Conservation (phyloP, 2,888 invertebrate species). For the Bombylius major region DNA sequence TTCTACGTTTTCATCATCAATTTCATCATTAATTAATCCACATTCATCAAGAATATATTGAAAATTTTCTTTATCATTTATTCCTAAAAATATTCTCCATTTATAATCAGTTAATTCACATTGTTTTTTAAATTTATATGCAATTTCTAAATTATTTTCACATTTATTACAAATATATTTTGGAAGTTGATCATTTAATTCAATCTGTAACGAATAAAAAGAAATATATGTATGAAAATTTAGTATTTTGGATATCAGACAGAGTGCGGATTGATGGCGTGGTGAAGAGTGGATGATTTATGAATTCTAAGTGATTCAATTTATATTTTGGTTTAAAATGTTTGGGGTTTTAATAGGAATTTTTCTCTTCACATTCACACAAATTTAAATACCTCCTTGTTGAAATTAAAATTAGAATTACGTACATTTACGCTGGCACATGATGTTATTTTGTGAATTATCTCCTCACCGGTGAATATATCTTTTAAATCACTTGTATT, state of each 20-base stretch:
- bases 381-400: no score
- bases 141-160: slow-evolving; percentile 11
- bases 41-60: neutral
- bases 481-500: slow-evolving; percentile 1
- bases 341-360: no score
- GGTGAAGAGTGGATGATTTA: neutral
- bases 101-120: slow-evolving; percentile 16
- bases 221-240: neutral
- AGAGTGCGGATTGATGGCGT: no score
- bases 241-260: no score
- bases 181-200: slow-evolving; percentile 14
- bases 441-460: slow-evolving; percentile 8
- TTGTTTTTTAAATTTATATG: slow-evolving; percentile 16
- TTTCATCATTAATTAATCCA: neutral
- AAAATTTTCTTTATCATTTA: neutral
- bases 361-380: no score
- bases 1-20: neutral
- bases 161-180: slow-evolving; percentile 15
- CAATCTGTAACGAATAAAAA: slow-evolving; percentile 11
- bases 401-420: neutral
- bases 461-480: slow-evolving; percentile 6
- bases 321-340: neutral
- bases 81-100: slow-evolving; percentile 3
- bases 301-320: neutral
- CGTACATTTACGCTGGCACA: slow-evolving; percentile 10